phyloP scores from a whole-genome alignment of 2,888 invertebrate species.

The Choreutis nemorana region DNA sequence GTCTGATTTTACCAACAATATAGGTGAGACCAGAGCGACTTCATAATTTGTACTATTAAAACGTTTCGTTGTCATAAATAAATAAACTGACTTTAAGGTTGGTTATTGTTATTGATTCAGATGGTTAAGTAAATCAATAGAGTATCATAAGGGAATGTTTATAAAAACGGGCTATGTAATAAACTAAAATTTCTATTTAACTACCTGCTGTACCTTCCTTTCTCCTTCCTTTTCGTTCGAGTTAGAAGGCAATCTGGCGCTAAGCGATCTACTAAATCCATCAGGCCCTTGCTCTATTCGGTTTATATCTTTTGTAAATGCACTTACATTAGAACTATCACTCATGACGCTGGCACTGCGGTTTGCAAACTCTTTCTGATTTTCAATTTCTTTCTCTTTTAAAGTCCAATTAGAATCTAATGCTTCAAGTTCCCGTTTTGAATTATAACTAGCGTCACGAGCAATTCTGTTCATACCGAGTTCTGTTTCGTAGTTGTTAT shows the following conservation, averaged over 20 bases:
- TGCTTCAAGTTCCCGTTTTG: slow-evolving; percentile 45
- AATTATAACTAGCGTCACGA: slow-evolving; percentile 41
- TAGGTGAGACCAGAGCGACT: too few species aligned
- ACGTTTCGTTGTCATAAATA: too few species aligned
- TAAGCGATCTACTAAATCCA: slow-evolving; percentile 83
- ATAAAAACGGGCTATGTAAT: too few species aligned
- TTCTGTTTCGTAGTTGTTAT: slow-evolving; percentile 52
- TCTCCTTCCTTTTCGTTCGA: slow-evolving; percentile 71
- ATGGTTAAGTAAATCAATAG: too few species aligned
- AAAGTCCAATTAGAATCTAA: slow-evolving; percentile 60
- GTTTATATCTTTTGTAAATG: slow-evolving; percentile 34
- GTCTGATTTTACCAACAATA: too few species aligned
- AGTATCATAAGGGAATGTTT: too few species aligned
- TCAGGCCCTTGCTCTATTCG: slow-evolving; percentile 44
- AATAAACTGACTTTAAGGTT: too few species aligned
- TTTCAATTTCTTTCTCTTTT: slow-evolving; percentile 47
- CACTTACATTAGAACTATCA: slow-evolving; percentile 53
- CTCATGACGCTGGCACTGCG: slow-evolving; percentile 60
- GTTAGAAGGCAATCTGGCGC: slow-evolving; percentile 75
- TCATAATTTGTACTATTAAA: too few species aligned
- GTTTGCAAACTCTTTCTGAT: slow-evolving; percentile 44
- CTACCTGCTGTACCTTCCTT: slow-evolving; percentile 76
- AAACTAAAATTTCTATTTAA: too few species aligned
- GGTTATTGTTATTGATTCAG: too few species aligned
- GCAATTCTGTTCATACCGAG: slow-evolving; percentile 27